Evolutionary conservation across 2,888 invertebrate genomes (phyloP), one percentile per base, ranked within the genome.

Genomic region (Odontocolon sp.): DNA sequence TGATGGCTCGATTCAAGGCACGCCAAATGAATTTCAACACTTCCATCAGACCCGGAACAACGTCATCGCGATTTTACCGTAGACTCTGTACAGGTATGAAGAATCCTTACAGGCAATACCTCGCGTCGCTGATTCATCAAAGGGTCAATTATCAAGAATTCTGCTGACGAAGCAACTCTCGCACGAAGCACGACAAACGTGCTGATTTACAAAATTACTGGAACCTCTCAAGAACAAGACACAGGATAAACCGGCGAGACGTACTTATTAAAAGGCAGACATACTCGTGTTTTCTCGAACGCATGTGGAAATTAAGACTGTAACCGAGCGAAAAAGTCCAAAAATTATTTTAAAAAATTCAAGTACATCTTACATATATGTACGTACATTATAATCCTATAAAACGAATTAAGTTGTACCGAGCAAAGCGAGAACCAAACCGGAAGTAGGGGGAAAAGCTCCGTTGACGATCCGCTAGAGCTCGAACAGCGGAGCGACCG

Each of bases 301-400:
- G 63, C 57, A 72, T 68, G 63, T 42, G 54, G 45, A 57, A 63
- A 71, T 77, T 45, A 68, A 72, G 38, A 77, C 45, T 72, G 72
- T 64, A 45, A 69, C 77, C 68, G 21, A 31, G 57, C 50, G 26
- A 36, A 47, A 64, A 52, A 40, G 42, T 59, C 50, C 21, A 45
- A 28, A 42, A 47, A 21, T 50, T 21, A 11, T 66, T 47, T 42
- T 42, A 31, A 16, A 11, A 28, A 59, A 5, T 31, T 28, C 4
- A 8, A 9, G 9, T 2, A 9, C 0, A 5, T 6, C 6, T 31
- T 31, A 28, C 31, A 11, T 40, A n/a, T 9, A n/a, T 23, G 47
- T 11, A 8, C 31, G 18, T 18, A 21, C 33, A 18, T 31, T 11
- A 21, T 36, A 38, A 56, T 26, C n/a, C 42, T 26, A 45, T 23